Conservation (phyloP, 2,888 invertebrate genomes). For the Acleris literana region DNA sequence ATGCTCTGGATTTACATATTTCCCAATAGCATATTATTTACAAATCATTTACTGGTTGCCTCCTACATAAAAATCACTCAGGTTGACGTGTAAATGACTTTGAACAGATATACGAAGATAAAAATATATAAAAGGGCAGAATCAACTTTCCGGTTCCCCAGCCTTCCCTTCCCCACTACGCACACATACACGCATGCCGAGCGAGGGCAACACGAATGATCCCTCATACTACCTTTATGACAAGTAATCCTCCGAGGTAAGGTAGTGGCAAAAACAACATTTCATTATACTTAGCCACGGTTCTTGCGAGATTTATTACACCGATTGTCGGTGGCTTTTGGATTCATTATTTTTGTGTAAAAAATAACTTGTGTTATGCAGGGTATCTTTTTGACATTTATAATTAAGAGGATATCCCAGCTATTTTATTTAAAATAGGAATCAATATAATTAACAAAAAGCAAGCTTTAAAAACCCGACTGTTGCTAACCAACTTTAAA, state of each 20-base stretch:
- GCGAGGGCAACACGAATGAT: conserved; percentile 4
- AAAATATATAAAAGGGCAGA: conserved; percentile 6
- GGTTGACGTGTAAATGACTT: not conserved
- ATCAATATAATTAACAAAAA: too few species aligned
- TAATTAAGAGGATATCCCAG: too few species aligned
- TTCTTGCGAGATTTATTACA: conserved; percentile 2
- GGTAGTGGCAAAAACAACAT: conserved; percentile 24
- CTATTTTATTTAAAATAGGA: too few species aligned
- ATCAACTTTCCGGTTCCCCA: conserved; percentile 1
- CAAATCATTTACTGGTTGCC: too few species aligned
- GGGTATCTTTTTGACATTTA: too few species aligned
- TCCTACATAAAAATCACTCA: too few species aligned
- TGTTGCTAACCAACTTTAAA: too few species aligned
- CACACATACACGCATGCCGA: not conserved
- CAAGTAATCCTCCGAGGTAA: conserved; percentile 26
- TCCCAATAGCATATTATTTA: not conserved
- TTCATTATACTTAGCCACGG: conserved; percentile 30
- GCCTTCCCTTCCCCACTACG: conserved; percentile 2
- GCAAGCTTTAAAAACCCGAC: too few species aligned
- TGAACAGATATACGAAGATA: conserved; percentile 16
- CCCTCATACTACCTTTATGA: conserved; percentile 23
- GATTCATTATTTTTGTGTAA: not conserved
- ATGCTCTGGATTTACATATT: conserved; percentile 3
- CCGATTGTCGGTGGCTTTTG: not conserved
- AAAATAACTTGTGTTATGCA: too few species aligned